phyloP scores from a whole-genome alignment of 2,888 invertebrate species.

The Epinotia brunnichana region DNA sequence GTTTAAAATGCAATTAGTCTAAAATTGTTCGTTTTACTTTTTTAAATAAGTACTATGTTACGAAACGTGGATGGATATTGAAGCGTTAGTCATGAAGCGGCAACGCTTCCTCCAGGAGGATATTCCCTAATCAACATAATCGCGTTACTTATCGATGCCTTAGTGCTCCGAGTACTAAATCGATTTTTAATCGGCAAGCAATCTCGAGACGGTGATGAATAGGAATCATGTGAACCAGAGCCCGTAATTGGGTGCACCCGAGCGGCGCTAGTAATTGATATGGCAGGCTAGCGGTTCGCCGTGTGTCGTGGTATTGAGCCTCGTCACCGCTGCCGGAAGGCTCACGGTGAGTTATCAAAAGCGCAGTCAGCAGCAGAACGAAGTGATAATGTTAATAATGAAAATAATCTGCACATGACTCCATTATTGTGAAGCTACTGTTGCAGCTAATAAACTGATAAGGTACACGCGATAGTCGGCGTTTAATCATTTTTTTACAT shows the following conservation, averaged over 20 bases:
- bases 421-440: too few species aligned
- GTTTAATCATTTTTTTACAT: too few species aligned
- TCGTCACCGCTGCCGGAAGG: conserved; percentile 59
- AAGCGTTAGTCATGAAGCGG: not conserved
- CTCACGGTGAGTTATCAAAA: conserved; percentile 32
- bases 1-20: too few species aligned
- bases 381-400: too few species aligned
- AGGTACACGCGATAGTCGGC: too few species aligned
- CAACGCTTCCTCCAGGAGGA: not conserved
- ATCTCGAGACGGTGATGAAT: conserved; percentile 66
- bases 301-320: conserved; percentile 46
- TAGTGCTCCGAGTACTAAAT: conserved; percentile 48
- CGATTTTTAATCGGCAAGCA: conserved; percentile 53
- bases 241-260: conserved; percentile 79
- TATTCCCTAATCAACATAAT: conserved; percentile 30
- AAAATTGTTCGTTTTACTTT: too few species aligned
- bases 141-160: conserved; percentile 29
- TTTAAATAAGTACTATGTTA: too few species aligned
- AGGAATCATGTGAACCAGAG: conserved; percentile 77
- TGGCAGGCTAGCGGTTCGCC: conserved; percentile 74
- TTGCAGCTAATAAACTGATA: too few species aligned
- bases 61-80: too few species aligned
- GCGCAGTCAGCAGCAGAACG: not conserved
- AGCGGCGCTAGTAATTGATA: conserved; percentile 80
- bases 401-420: too few species aligned